These are phyloP conservation scores for Tanytarsus gracilentus DNA, from an alignment of 2,888 invertebrate species.

Conservation along the genomic window DNA sequence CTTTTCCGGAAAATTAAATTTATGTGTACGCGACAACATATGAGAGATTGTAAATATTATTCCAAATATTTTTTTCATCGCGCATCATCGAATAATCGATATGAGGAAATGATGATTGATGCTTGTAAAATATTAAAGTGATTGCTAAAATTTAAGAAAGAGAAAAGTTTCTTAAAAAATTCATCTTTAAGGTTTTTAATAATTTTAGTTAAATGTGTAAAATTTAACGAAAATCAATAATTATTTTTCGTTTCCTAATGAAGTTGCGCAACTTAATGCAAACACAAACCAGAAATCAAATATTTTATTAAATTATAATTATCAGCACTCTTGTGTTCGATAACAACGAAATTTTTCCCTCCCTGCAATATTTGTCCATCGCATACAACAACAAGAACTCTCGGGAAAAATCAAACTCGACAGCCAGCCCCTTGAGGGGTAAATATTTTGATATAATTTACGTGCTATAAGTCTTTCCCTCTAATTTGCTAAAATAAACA, in stretches of 20 bases:
- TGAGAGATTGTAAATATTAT: neutral
- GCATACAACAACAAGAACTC: neutral
- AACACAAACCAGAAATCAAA: constrained; percentile 6
- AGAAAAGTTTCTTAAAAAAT: neutral
- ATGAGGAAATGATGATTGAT: no score
- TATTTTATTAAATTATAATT: constrained; percentile 24
- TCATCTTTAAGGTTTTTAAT: neutral
- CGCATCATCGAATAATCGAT: neutral
- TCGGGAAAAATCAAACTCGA: neutral
- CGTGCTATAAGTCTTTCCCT: constrained; percentile 28
- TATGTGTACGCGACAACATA: neutral
- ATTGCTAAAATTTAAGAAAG: neutral
- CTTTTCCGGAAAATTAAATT: constrained; percentile 19
- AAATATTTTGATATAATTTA: constrained; percentile 26
- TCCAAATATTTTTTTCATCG: neutral
- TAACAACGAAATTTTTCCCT: neutral
- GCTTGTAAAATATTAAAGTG: neutral
- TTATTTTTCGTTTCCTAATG: neutral
- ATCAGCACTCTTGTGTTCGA: constrained; percentile 13
- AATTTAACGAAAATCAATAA: neutral
- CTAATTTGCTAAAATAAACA: constrained; percentile 27
- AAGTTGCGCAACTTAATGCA: neutral
- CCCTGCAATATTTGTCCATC: neutral
- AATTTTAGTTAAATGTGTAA: no score
- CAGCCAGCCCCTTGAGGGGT: constrained; percentile 13